Base-by-base conservation (phyloP, 2,797 vertebrate genomes). In the Falco columbarius region DNA sequence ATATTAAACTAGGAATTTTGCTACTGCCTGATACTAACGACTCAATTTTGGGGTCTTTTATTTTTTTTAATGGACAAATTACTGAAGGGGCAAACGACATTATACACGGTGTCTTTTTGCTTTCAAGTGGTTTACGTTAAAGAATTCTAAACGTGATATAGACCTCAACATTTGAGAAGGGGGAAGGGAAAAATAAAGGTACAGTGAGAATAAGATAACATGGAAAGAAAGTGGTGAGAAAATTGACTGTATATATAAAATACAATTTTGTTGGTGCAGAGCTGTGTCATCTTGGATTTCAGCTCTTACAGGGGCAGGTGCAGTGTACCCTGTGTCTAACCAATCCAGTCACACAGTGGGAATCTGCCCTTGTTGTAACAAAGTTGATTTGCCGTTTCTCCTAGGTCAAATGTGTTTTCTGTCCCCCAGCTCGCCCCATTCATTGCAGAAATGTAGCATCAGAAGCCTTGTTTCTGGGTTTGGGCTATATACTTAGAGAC, bases 61-160 rank as follows among this genome's bases (percentile, higher is more conserved):
- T 38, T 66, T 42, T 42, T 42, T 42, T 42, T 42, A 88, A 32
- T 55, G 6, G 36, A 30, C 3, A 61, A 67, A 46, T 77, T 34
- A 18, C 7, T 82, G 32, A 70, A 65, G 29, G 44, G 83, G 10
- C 27, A 92, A 42, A 46, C 29, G 74, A 3, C 44, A 26, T 24
- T 59, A 32, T 17, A 6, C 4, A 72, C 34, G 13, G 21, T 1
- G 0, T 23, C 19, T 44, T 22, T 81, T 75, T 0, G 1, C 20
- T 81, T 75, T 36, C 17, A 74, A 58, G 11, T n/a, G 6, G 51
- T 85, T 74, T 47, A 16, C 5, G 7, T 52, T 32, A 49, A 71
- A 59, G 13, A 82, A 54, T 73, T 93, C 32, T 56, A 84, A 80
- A 40, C 38, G 23, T 56, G 36, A 38, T 81, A 59, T 61, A 51